These are phyloP conservation scores for Xestia c-nigrum DNA, from an alignment of 2,888 invertebrate genomes.

Conservation along the genomic window DNA sequence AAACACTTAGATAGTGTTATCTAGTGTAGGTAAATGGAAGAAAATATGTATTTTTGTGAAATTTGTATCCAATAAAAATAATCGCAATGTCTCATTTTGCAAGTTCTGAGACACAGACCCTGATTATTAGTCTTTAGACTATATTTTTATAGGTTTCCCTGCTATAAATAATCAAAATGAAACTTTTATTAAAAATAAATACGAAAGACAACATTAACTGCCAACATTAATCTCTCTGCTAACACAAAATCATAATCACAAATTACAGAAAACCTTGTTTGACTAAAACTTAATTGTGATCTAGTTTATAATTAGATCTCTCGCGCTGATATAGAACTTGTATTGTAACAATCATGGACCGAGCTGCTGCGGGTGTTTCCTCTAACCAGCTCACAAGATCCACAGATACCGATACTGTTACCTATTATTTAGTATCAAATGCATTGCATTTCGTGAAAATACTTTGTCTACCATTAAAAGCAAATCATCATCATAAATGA, in stretches of 20 bases:
- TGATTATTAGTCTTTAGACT: not conserved
- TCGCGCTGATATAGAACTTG: slow-evolving; percentile 52
- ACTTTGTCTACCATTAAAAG: not conserved
- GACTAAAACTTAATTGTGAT: slow-evolving; percentile 47
- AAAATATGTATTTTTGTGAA: not conserved
- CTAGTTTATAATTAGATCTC: slow-evolving; percentile 54
- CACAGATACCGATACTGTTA: slow-evolving; percentile 44
- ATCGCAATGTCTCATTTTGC: not conserved
- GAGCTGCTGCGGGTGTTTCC: slow-evolving; percentile 48
- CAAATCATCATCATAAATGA: not conserved
- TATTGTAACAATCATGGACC: slow-evolving; percentile 53
- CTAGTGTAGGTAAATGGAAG: not conserved
- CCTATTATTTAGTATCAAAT: slow-evolving; percentile 39
- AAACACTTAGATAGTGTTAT: slow-evolving; percentile 10
- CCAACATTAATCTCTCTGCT: not conserved
- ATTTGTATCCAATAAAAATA: not conserved
- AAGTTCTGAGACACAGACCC: not conserved
- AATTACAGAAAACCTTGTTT: slow-evolving; percentile 55
- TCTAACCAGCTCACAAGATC: slow-evolving; percentile 48
- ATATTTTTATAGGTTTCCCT: not conserved
- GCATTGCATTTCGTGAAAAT: slow-evolving; percentile 11
- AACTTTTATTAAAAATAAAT: not conserved
- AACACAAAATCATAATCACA: slow-evolving; percentile 39
- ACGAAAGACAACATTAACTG: not conserved
- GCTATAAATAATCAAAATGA: not conserved